Evolutionary conservation across 2,888 invertebrate species (phyloP), one percentile per base, ranked within the genome.

Genomic region (Synanthedon vespiformis): DNA sequence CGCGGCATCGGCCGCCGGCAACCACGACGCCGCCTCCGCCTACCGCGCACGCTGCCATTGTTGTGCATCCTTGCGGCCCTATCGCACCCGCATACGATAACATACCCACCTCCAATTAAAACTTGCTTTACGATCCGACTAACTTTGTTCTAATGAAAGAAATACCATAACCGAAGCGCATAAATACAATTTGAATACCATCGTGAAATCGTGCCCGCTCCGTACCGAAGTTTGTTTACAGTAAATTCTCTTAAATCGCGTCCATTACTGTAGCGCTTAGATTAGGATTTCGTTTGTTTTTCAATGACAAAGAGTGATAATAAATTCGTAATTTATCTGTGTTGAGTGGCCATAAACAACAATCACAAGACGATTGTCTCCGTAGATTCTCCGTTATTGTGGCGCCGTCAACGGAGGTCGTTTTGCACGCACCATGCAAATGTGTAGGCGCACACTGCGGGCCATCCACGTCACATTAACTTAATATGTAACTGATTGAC

Each of bases 401-500:
- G 65, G 61, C 64, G 65, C 65, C 66, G 64, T 68, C 65, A 63
- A 65, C 64, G 60, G 66, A 65, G 61, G 60, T 52, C 61, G 65
- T 61, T 71, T 70, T 69, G 68, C 65, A 65, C 66, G 65, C 63
- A 75, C 73, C 71, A 73, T 77, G 76, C 76, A 80, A 80, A 80
- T 77, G 71, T 68, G 68, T 66, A 63, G 65, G 64, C 66, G 72
- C 63, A 68, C 70, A 70, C 72, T 67, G 65, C 65, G 61, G 67
- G 66, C 72, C 75, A 79, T 83, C 80, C 75, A 67, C 76, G 74
- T 77, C 71, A 77, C 81, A 84, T 85, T 83, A 85, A 79, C 80
- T 80, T 86, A 86, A 87, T 86, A 85, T 77, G 78, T 80, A 85
- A 82, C 85, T 84, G 83, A 86, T 85, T 84, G 82, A 78, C 65